Evolutionary conservation across 1,140 invertebrate genomes (phyloP).

Genomic region (Phymorhynchus buccinoides): DNA sequence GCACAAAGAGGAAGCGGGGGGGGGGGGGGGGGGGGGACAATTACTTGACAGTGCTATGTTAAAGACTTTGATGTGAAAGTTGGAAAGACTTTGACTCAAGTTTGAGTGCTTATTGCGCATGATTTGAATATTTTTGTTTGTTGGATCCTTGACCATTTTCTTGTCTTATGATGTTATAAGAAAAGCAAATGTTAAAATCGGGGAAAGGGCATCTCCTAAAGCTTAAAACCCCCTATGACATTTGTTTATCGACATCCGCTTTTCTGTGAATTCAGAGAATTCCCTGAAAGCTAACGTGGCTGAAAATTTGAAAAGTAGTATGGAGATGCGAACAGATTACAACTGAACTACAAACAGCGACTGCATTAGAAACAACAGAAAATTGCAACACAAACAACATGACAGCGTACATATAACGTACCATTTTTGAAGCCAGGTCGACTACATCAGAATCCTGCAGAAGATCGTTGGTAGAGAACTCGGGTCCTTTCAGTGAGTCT

Average conservation of each 20-base stretch:
- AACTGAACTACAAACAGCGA: neutral
- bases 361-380: neutral
- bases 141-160: too few species aligned
- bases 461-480: neutral
- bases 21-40: too few species aligned
- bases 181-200: too few species aligned
- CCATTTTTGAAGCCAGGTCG: neutral
- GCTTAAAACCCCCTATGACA: too few species aligned
- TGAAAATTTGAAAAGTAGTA: neutral
- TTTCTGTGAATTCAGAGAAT: too few species aligned
- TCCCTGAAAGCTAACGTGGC: too few species aligned
- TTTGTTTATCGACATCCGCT: too few species aligned
- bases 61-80: neutral
- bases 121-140: too few species aligned
- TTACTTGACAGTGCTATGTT: neutral
- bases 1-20: too few species aligned
- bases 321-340: neutral
- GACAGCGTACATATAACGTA: neutral
- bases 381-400: neutral
- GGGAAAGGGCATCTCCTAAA: too few species aligned
- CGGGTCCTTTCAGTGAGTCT: neutral
- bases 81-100: neutral
- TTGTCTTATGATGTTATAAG: too few species aligned
- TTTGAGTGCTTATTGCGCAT: too few species aligned
- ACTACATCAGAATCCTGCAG: neutral